A percentile compares a stretch with the other conserved stretches of the same genome.
Conservation (phyloP, 2,113 vertebrate species). For the Mesocricetus auratus region DNA sequence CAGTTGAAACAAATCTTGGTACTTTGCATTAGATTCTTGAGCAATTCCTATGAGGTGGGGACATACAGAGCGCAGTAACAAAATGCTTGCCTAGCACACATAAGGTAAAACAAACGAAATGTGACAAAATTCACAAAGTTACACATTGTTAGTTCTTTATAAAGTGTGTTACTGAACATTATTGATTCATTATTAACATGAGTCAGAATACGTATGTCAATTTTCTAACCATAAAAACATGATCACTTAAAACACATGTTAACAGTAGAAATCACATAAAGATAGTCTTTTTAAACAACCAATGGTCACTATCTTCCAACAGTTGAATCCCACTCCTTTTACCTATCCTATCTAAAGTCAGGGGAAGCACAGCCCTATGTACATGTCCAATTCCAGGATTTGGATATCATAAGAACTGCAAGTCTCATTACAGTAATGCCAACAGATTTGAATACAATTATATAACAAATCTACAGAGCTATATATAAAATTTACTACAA, state of each 20-base stretch:
- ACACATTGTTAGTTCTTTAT: neutral
- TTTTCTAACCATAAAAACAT: constrained; percentile 36
- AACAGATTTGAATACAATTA: constrained; percentile 52
- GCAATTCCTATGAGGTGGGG: neutral
- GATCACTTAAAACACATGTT: constrained; percentile 53
- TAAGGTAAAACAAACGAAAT: neutral
- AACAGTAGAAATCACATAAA: constrained; percentile 42
- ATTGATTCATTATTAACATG: neutral
- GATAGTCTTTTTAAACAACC: constrained; percentile 39
- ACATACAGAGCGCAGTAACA: neutral
- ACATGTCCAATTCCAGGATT: constrained; percentile 1
- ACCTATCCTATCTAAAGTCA: constrained; percentile 44
- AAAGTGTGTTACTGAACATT: constrained; percentile 49
- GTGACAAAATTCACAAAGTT: constrained; percentile 31
- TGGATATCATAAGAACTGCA: constrained; percentile 43
- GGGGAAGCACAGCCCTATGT: neutral
- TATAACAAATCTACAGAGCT: constrained; percentile 26
- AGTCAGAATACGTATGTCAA: constrained; percentile 8
- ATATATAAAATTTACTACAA: constrained; percentile 8
- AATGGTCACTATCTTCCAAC: neutral
- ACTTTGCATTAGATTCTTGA: neutral
- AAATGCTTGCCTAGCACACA: neutral
- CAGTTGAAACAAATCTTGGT: neutral
- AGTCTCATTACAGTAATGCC: neutral
- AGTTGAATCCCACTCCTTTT: constrained; percentile 30